These are phyloP conservation scores for Sminthurinus aureus DNA, from an alignment of 2,888 invertebrate genomes.

Conservation along the genomic window DNA sequence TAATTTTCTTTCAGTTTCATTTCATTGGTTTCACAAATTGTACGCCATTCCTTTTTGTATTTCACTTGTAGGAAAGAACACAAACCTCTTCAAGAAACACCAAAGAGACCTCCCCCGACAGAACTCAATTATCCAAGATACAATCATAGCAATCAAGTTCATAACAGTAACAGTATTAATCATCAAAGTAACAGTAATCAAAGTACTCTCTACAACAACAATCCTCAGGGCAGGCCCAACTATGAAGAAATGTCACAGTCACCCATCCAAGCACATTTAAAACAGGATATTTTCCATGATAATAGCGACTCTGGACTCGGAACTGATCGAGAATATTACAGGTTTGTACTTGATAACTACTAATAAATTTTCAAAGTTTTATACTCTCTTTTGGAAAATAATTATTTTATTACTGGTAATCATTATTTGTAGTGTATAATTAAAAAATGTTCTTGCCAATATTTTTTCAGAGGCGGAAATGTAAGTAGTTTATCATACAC, in stretches of 20 bases:
- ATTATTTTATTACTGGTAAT: not conserved
- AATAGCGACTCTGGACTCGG: constrained; percentile 80
- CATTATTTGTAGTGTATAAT: not conserved
- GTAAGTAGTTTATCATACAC: constrained; percentile 55
- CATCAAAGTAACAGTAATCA: not conserved
- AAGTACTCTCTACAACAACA: too few relatives aligned
- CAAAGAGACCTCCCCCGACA: not conserved
- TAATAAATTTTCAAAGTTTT: not conserved
- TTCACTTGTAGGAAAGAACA: not conserved
- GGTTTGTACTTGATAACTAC: constrained; percentile 39
- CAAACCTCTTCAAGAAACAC: not conserved
- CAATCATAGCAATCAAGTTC: not conserved
- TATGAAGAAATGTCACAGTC: constrained; percentile 6
- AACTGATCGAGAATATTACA: constrained; percentile 73
- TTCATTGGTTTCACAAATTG: too few relatives aligned
- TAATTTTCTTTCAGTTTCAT: too few relatives aligned
- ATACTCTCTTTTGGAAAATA: not conserved
- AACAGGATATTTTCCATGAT: constrained; percentile 66
- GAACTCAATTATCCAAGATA: not conserved
- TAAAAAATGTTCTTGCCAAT: not conserved
- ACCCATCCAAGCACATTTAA: not conserved
- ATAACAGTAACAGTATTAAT: not conserved
- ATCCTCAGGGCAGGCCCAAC: not conserved
- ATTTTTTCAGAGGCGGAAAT: constrained; percentile 48
- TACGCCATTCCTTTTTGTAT: too few relatives aligned